A percentile compares a stretch with the other conserved stretches of the same genome.
Evolutionary conservation across 2,113 vertebrate species (phyloP).

Genomic region (Chaenocephalus aceratus): DNA sequence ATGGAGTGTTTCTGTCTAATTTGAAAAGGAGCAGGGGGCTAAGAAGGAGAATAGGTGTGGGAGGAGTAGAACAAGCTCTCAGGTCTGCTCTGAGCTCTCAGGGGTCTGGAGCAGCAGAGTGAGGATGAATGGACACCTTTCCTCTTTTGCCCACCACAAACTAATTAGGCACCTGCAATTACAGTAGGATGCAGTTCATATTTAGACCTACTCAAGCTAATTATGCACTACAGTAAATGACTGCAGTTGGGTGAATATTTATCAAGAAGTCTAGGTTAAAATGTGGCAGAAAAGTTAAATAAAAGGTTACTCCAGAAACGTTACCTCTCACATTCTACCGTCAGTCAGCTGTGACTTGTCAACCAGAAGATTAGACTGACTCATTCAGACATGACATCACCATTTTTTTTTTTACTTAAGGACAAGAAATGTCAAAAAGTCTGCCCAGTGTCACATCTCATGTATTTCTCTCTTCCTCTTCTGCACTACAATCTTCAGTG

Average conservation of each 20-base stretch:
- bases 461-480: conserved; percentile 1
- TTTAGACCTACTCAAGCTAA: neutral
- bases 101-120: neutral
- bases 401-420: conserved; percentile 31
- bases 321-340: neutral
- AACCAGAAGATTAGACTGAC: conserved; percentile 4
- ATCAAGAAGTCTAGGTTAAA: neutral
- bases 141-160: neutral
- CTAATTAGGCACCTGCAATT: neutral
- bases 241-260: neutral
- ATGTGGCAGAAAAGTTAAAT: neutral
- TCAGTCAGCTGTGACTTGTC: neutral
- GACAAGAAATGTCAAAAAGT: conserved; percentile 19
- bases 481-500: conserved; percentile 17
- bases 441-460: neutral
- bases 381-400: conserved; percentile 6
- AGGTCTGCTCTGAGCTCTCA: conserved; percentile 11
- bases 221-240: neutral
- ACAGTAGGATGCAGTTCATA: no score
- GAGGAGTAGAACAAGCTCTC: conserved; percentile 20
- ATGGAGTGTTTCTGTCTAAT: conserved; percentile 47
- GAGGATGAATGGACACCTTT: conserved; percentile 12
- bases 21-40: conserved; percentile 27
- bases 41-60: conserved; percentile 25
- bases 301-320: no score